Evolutionary conservation across 2,797 vertebrate species (phyloP).

Genomic region (Gila robusta): DNA sequence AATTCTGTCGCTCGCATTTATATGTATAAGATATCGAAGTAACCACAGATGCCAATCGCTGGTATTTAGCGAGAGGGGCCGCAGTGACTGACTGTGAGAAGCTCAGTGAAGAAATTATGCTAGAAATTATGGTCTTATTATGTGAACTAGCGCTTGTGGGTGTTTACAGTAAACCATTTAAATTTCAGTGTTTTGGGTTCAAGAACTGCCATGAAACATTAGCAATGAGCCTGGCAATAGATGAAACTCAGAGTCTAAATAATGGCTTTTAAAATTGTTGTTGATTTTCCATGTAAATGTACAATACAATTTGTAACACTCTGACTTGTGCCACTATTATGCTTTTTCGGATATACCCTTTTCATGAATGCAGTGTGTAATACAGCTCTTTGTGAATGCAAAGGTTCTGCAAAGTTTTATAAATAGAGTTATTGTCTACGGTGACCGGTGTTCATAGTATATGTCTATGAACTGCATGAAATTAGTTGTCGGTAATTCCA

Average conservation of each 20-base stretch:
- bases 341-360: not conserved
- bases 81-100: constrained; percentile 68
- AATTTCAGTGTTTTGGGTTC: constrained; percentile 23
- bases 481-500: not conserved
- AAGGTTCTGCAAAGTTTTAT: not conserved
- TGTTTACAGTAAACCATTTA: constrained; percentile 45
- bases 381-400: not conserved
- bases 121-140: constrained; percentile 37
- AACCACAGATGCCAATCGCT: constrained; percentile 68
- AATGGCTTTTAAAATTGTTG: constrained; percentile 25
- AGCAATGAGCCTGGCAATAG: constrained; percentile 6
- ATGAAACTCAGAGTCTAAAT: constrained; percentile 19
- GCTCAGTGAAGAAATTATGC: constrained; percentile 62
- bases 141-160: constrained; percentile 23
- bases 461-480: not conserved
- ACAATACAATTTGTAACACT: constrained; percentile 12
- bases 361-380: not conserved
- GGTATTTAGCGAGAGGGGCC: constrained; percentile 60
- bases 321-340: not conserved
- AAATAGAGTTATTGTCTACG: not conserved
- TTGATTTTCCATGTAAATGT: constrained; percentile 20
- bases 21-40: constrained; percentile 65
- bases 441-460: too few species aligned
- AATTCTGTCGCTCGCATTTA: constrained; percentile 62
- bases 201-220: constrained; percentile 44